Evolutionary conservation across 2,888 invertebrate species (phyloP).

Genomic region (Agapostemon virescens): DNA sequence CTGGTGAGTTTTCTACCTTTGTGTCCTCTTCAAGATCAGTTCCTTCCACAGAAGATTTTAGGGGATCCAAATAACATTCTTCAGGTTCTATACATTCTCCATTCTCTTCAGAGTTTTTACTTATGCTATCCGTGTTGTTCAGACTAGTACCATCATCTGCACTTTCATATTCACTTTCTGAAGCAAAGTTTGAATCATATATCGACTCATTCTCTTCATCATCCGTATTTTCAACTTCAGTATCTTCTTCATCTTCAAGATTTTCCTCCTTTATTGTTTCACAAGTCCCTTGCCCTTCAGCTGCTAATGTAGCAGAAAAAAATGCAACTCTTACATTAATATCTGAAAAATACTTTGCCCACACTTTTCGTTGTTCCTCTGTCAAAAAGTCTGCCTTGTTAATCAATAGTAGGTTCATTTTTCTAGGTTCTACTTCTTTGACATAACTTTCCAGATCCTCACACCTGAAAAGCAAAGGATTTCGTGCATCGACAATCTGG

Average conservation of each 20-base stretch:
- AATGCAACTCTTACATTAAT: constrained; percentile 89
- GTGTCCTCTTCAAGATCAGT: not conserved
- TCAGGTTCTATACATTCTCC: constrained; percentile 69
- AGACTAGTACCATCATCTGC: constrained; percentile 52
- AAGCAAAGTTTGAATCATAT: constrained; percentile 59
- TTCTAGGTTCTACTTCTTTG: constrained; percentile 86
- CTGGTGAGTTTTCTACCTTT: constrained; percentile 83
- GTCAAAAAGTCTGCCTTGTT: constrained; percentile 98
- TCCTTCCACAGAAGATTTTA: constrained; percentile 16
- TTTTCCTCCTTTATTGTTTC: constrained; percentile 65
- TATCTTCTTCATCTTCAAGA: constrained; percentile 66
- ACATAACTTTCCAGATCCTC: constrained; percentile 95
- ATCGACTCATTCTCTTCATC: constrained; percentile 55
- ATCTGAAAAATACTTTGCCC: constrained; percentile 92
- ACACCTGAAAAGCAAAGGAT: constrained; percentile 96
- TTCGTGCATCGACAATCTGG: constrained; percentile 97
- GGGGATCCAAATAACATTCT: constrained; percentile 26
- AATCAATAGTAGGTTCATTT: constrained; percentile 91
- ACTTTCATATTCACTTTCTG: constrained; percentile 70
- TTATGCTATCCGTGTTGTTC: not conserved
- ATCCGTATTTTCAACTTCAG: constrained; percentile 48
- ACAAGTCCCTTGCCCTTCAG: constrained; percentile 79
- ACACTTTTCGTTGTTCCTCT: constrained; percentile 88
- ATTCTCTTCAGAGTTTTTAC: constrained; percentile 67
- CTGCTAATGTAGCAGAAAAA: constrained; percentile 91